phyloP scores from a whole-genome alignment of 2,888 invertebrate genomes.

The Clivina fossor region DNA sequence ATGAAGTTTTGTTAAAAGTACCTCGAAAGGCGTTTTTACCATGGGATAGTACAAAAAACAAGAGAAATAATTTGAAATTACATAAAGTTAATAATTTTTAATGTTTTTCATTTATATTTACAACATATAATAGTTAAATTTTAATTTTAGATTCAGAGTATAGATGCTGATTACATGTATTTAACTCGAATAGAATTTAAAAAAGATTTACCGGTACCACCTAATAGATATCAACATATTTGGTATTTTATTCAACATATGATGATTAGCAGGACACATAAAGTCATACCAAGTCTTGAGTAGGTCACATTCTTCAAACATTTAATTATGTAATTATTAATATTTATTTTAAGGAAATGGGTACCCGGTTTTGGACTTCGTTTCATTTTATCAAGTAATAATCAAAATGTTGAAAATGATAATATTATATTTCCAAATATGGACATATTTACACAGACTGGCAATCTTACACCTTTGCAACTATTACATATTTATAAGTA shows the following conservation, averaged over 20 bases:
- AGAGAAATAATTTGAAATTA: conserved; percentile 7
- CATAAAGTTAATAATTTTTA: too few species aligned
- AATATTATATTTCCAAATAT: conserved; percentile 55
- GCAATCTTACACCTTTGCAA: conserved; percentile 65
- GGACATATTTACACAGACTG: conserved; percentile 72
- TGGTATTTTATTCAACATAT: conserved; percentile 72
- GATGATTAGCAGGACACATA: conserved; percentile 60
- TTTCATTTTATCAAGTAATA: conserved; percentile 44
- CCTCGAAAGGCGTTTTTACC: conserved; percentile 69
- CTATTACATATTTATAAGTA: conserved; percentile 65
- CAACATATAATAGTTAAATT: conserved; percentile 17
- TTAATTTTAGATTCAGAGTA: conserved; percentile 43
- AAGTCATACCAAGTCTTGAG: conserved; percentile 74
- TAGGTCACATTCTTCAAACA: conserved; percentile 55
- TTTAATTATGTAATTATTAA: conserved; percentile 27
- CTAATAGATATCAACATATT: conserved; percentile 61
- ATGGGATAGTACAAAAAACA: conserved; percentile 54
- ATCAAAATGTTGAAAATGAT: conserved; percentile 37
- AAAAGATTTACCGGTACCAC: conserved; percentile 53
- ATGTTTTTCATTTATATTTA: conserved; percentile 7
- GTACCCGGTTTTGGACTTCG: conserved; percentile 68
- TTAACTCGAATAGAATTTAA: conserved; percentile 68
- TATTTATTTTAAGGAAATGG: conserved; percentile 59
- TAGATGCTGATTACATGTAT: conserved; percentile 61
- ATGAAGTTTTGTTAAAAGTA: conserved; percentile 61